phyloP scores from a whole-genome alignment of 2,797 vertebrate genomes.

The Zenarchopterus dispar region DNA sequence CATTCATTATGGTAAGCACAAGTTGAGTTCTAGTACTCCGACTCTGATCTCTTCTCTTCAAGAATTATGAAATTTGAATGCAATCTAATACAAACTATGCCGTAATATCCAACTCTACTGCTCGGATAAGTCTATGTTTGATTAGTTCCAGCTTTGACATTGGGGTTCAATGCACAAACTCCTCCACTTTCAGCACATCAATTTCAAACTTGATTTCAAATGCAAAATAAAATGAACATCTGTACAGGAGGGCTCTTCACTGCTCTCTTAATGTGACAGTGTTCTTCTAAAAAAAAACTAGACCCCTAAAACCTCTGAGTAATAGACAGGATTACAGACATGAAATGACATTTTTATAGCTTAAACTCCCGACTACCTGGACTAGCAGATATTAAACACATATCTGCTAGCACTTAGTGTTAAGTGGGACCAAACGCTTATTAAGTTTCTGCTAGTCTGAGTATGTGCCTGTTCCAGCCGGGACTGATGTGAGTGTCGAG shows the following conservation, averaged over 20 bases:
- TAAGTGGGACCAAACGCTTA: slow-evolving; percentile 83
- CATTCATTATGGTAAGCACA: too few species aligned
- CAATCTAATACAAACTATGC: too few species aligned
- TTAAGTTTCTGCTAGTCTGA: slow-evolving; percentile 81
- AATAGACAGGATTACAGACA: slow-evolving; percentile 84
- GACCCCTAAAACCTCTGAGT: slow-evolving; percentile 78
- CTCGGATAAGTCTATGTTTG: neutral
- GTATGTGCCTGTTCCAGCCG: slow-evolving; percentile 72
- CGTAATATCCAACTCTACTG: neutral
- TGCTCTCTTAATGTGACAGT: slow-evolving; percentile 58
- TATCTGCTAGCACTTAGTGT: slow-evolving; percentile 82
- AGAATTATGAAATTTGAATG: neutral
- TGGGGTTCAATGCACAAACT: neutral
- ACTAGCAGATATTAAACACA: slow-evolving; percentile 80
- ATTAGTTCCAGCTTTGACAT: too few species aligned
- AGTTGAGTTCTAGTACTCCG: too few species aligned
- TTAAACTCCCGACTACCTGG: slow-evolving; percentile 76
- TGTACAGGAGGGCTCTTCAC: slow-evolving; percentile 34
- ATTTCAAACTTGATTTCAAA: neutral
- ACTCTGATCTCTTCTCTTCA: neutral
- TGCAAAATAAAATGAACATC: slow-evolving; percentile 30
- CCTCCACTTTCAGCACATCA: neutral
- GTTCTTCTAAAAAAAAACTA: slow-evolving; percentile 67
- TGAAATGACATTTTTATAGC: slow-evolving; percentile 82
- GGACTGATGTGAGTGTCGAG: slow-evolving; percentile 74